Base-by-base conservation (phyloP, 2,797 vertebrate species). In the Aselliscus stoliczkanus region DNA sequence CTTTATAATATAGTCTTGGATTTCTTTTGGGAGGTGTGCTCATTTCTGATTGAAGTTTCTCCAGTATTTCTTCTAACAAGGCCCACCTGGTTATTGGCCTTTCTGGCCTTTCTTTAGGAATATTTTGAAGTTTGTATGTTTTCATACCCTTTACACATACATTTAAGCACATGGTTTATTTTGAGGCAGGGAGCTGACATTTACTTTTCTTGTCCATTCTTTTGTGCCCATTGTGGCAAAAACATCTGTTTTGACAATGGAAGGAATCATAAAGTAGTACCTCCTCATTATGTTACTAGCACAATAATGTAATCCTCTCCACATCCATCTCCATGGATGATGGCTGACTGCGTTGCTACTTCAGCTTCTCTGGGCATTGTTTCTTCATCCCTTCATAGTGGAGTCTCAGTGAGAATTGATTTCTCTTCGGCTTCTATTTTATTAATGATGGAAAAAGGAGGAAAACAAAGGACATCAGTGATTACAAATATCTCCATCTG, bases 401-500 rank as follows among this genome's bases (percentile, higher is more conserved):
- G 52, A 96, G 10, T 44, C n/a, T 94, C 94, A 54, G 72, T 93
- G 75, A 93, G 81, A 92, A 93, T 70, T 21, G 76, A 90, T 95
- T 97, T 96, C 89, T 95, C 86, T 29, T 77, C 73, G 84, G 93
- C 62, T 90, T 96, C 81, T 89, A 75, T 96, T 97, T 97, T 97
- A 81, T 90, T 97, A 93, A 96, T 94, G 96, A 97, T 97, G 75
- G 87, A 84, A 97, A 97, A 84, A 77, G 94, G 96, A 97, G 86
- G 94, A 96, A 96, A 96, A 96, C 93, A 98, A 96, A 97, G 95
- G 93, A 29, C 97, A 98, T 97, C 95, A 86, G 34, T 96, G 97
- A 98, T 97, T 97, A 90, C 96, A 97, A 94, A 21, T 96, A 96
- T 97, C 97, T 98, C 96, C 97, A 98, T 98, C 97, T 98, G 98